Evolutionary conservation across 2,797 vertebrate genomes (phyloP).

Genomic region (Pangasius sanitwongsei): DNA sequence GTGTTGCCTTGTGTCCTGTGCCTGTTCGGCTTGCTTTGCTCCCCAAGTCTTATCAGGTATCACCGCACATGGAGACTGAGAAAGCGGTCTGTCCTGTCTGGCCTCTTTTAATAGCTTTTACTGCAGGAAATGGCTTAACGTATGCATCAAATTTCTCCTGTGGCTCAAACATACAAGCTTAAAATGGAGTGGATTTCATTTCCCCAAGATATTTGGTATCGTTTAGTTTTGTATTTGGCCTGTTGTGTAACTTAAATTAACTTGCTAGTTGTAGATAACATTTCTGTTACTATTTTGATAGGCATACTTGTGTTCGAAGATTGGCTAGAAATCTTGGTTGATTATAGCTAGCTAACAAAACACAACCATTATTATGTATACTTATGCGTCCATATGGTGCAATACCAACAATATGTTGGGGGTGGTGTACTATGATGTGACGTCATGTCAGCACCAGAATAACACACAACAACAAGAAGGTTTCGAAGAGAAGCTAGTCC

Average conservation of each 20-base stretch:
- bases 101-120: slow-evolving; percentile 28
- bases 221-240: neutral
- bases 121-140: slow-evolving; percentile 17
- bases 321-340: neutral
- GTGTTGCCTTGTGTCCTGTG: neutral
- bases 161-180: neutral
- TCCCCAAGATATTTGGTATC: too few species aligned
- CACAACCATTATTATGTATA: neutral
- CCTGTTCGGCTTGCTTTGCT: neutral
- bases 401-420: neutral
- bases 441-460: neutral
- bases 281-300: neutral
- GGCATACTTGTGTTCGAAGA: neutral
- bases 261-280: neutral
- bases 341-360: neutral
- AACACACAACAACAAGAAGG: neutral
- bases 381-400: neutral
- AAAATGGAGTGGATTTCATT: neutral
- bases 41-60: slow-evolving; percentile 29
- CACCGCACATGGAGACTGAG: neutral
- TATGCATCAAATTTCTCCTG: neutral
- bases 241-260: neutral
- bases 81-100: slow-evolving; percentile 5
- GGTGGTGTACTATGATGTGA: neutral
- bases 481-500: neutral